Conservation (phyloP, 2,888 invertebrate genomes). For the Orthonychiurus folsomi region DNA sequence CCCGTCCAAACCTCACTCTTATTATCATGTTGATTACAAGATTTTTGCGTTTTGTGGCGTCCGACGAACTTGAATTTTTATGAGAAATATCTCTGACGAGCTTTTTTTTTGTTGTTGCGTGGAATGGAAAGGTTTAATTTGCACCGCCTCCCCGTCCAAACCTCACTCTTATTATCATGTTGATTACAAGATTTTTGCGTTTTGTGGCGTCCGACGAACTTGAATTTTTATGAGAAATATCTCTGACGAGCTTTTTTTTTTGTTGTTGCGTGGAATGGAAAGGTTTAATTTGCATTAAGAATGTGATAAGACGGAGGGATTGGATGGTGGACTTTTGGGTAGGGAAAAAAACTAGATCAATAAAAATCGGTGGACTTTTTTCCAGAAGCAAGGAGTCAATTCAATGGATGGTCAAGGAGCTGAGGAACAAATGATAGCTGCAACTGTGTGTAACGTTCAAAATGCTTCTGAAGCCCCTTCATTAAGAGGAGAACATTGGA, state of each 20-base stretch:
- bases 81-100: no score
- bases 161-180: no score
- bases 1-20: no score
- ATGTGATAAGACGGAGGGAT: background rate
- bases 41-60: no score
- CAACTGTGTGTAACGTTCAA: no score
- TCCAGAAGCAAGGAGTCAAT: background rate
- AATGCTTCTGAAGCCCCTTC: constrained; percentile 1
- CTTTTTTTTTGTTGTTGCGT: background rate
- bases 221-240: no score
- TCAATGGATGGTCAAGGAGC: background rate
- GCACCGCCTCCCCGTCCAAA: no score
- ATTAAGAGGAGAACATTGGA: background rate
- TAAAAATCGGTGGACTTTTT: background rate
- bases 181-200: no score
- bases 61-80: no score
- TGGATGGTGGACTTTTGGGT: background rate
- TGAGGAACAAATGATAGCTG: background rate
- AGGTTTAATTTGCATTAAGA: background rate
- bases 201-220: no score
- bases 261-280: background rate
- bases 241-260: background rate
- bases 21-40: no score
- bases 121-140: background rate
- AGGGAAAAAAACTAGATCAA: background rate